phyloP scores from a whole-genome alignment of 2,113 vertebrate species.

The Alexandromys fortis region DNA sequence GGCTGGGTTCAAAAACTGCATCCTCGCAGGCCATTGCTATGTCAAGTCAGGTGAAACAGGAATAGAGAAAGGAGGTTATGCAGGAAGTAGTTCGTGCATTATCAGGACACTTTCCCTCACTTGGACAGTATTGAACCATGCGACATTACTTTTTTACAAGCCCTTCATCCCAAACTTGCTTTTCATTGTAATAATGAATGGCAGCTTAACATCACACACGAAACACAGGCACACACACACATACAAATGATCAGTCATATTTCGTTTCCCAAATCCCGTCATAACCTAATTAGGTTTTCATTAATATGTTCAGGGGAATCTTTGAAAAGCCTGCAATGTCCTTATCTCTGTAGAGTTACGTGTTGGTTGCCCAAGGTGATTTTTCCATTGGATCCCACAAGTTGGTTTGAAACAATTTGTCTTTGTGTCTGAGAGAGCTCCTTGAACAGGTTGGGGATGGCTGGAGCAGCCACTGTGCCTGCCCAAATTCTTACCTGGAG shows the following conservation, averaged over 20 bases:
- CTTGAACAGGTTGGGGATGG: slow-evolving; percentile 90
- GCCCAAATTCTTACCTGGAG: slow-evolving; percentile 94
- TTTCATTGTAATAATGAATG: slow-evolving; percentile 52
- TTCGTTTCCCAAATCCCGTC: slow-evolving; percentile 77
- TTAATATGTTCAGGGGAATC: slow-evolving; percentile 67
- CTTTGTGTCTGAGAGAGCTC: slow-evolving; percentile 93
- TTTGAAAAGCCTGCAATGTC: slow-evolving; percentile 72
- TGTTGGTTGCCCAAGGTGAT: slow-evolving; percentile 85
- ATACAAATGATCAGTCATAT: slow-evolving; percentile 54
- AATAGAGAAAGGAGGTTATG: neutral
- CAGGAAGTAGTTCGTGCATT: neutral
- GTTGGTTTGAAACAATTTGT: slow-evolving; percentile 87
- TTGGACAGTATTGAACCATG: neutral
- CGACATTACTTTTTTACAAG: neutral
- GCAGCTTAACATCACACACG: slow-evolving; percentile 13
- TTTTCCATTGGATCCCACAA: slow-evolving; percentile 79
- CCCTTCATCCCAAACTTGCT: slow-evolving; percentile 23
- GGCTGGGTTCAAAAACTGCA: slow-evolving; percentile 33
- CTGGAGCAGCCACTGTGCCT: slow-evolving; percentile 87
- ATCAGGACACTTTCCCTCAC: neutral
- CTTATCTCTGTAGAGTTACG: slow-evolving; percentile 82
- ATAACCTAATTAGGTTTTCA: slow-evolving; percentile 80
- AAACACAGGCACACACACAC: neutral
- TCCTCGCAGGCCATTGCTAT: neutral
- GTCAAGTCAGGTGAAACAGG: neutral